phyloP scores from a whole-genome alignment of 2,797 vertebrate genomes.

The Hapalemur alaotrensis region DNA sequence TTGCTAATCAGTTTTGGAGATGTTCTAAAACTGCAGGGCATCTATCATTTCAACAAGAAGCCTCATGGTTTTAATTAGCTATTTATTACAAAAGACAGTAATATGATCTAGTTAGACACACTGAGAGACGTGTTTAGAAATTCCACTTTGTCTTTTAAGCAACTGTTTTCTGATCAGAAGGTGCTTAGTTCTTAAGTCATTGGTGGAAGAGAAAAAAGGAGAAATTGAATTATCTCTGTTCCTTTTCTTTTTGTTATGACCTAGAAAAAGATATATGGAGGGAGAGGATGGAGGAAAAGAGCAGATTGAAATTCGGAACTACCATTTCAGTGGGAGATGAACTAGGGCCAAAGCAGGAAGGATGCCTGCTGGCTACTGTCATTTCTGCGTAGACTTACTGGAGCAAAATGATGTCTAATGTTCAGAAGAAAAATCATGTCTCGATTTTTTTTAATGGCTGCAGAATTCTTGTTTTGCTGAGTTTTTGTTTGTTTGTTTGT shows the following conservation, averaged over 20 bases:
- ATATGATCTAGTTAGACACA: not conserved
- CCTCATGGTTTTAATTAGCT: conserved; percentile 37
- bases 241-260: not conserved
- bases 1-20: not conserved
- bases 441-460: not conserved
- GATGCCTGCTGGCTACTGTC: conserved; percentile 34
- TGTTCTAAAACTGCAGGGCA: not conserved
- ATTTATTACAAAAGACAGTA: conserved; percentile 30
- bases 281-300: not conserved
- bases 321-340: not conserved
- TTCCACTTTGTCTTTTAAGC: not conserved
- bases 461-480: not conserved
- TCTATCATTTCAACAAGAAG: not conserved
- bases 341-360: not conserved
- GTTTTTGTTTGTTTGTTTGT: not conserved
- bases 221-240: not conserved
- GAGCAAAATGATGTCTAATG: not conserved
- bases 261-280: not conserved
- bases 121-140: not conserved
- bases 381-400: not conserved
- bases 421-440: not conserved
- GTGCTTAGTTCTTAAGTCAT: not conserved
- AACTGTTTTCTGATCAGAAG: not conserved
- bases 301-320: conserved; percentile 13
- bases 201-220: not conserved